Percentiles rank a stretch among this genome's conserved stretches.
Evolutionary conservation across 2,113 vertebrate species (phyloP).

Genomic region (Anser cygnoides): DNA sequence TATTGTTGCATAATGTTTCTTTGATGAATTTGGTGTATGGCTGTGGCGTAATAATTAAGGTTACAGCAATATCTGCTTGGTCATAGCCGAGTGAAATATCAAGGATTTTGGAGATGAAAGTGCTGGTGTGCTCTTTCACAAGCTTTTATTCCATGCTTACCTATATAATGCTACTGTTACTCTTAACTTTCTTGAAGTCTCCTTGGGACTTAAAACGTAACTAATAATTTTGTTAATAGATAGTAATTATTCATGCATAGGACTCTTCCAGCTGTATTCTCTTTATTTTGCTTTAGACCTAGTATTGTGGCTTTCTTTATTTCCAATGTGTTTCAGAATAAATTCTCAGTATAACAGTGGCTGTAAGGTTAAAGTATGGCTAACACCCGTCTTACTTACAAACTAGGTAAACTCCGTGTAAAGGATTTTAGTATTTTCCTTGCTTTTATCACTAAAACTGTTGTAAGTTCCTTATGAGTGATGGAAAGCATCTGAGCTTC

Average conservation of each 20-base stretch:
- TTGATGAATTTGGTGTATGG: neutral
- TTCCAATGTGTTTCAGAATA: neutral
- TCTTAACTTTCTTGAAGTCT: neutral
- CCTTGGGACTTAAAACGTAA: neutral
- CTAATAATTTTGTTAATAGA: neutral
- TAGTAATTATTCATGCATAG: neutral
- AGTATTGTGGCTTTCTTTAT: neutral
- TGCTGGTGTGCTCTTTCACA: neutral
- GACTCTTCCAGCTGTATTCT: neutral
- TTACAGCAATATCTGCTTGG: neutral
- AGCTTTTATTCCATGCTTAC: neutral
- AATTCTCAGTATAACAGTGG: neutral
- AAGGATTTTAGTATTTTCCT: neutral
- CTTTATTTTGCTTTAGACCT: neutral
- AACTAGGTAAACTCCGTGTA: neutral
- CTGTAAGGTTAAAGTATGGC: neutral
- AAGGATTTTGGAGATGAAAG: neutral
- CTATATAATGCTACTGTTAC: neutral
- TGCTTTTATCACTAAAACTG: neutral
- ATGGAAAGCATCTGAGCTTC: neutral
- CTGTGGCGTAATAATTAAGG: neutral
- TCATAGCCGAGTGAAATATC: neutral
- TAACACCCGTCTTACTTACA: neutral
- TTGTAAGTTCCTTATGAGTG: neutral
- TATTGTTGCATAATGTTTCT: slow-evolving; percentile 11